These are phyloP conservation scores for Papilio aristodemus DNA, from an alignment of 1,140 invertebrate genomes.

Conservation along the genomic window DNA sequence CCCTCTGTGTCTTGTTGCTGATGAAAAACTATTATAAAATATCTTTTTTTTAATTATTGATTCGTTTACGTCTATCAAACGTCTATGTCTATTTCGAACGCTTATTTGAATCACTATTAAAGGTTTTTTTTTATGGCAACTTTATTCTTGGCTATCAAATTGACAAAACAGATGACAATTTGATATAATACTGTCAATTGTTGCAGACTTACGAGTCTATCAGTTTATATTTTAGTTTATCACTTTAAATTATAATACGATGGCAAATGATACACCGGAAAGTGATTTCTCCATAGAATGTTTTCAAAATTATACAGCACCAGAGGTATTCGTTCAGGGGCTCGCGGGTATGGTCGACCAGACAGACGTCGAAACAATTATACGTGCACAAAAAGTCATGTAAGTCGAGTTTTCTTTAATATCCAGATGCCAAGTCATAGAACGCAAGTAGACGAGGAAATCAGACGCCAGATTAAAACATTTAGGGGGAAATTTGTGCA, in stretches of 20 bases:
- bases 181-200: too few species aligned
- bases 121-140: background rate
- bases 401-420: constrained; percentile 72
- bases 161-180: background rate
- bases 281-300: constrained; percentile 85
- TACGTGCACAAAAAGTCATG: constrained; percentile 96
- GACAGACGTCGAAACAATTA: constrained; percentile 93
- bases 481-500: too few species aligned
- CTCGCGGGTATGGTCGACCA: constrained; percentile 94
- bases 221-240: too few species aligned
- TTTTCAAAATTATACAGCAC: constrained; percentile 93
- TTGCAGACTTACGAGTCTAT: too few species aligned
- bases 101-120: too few species aligned
- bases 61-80: too few species aligned
- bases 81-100: too few species aligned
- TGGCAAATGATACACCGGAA: constrained; percentile 78
- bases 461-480: too few species aligned
- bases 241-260: constrained; percentile 35
- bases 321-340: constrained; percentile 94
- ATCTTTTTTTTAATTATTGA: too few species aligned
- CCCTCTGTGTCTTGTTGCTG: too few species aligned
- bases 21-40: too few species aligned
- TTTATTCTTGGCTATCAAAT: background rate
- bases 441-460: too few species aligned
- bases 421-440: background rate